Base-by-base conservation (phyloP, 2,113 vertebrate species). In the Petrocephalus microphthalmus region DNA sequence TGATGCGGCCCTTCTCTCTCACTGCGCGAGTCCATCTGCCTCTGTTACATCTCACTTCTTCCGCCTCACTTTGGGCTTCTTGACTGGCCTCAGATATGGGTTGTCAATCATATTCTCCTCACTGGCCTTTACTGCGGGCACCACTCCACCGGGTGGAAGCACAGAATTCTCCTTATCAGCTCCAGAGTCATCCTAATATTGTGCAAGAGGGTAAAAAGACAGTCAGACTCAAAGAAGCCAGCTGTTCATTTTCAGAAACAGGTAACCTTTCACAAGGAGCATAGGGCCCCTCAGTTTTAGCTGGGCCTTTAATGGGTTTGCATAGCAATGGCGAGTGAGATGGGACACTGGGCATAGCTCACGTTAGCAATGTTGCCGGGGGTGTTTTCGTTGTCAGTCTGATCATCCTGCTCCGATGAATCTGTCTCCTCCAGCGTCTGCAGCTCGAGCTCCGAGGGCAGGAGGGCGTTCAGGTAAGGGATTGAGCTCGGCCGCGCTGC, bases 351-450 rank as follows among this genome's bases (percentile, higher is more conserved):
- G 19, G 10, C 17, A 17, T 0, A 3, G 2, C 94, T 25, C 95
- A 97, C 98, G 89, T 89, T 91, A 89, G 95, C 94, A 90, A 95
- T 94, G 67, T 98, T 96, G 83, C 97, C 95, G 0, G 95, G 84
- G 0, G 96, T 92, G 92, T 97, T 99, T 91, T 99, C 98, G 0
- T 95, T 96, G 95, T 99, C 98, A 0, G 97, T 97, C 96, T 99
- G 98, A 84, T 99, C 98, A 0, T 99, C 98, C 93, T 99, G 98
- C 91, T 99, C 98, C 0, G 98, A 99, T 0, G 98, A 99, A 92
- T 99, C 98, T 0, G 98, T 99, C 94, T 99, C 98, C 89, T 99
- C 98, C 94, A 99, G 96, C 3, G 96, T 95, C 90, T 99, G 98
- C 89, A 99, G 96, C 88, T 99, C 98, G 92, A 99, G 95, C 91